Base-by-base conservation (phyloP, 2,797 vertebrate genomes). In the Otolemur crassicaudatus region DNA sequence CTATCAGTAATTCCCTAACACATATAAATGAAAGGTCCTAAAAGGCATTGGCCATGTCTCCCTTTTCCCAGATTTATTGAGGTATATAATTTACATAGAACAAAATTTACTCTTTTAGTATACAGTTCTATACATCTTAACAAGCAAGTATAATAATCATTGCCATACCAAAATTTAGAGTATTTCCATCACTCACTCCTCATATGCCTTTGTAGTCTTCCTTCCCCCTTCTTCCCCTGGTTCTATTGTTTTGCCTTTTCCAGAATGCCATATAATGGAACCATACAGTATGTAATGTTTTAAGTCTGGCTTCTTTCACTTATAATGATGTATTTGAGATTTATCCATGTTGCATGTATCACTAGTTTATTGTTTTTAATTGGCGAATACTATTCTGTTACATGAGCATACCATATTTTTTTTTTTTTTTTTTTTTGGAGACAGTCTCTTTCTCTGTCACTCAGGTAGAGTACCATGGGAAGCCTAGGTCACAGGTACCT, bases 1-100 rank as follows among this genome's bases (percentile, higher is more conserved):
- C 25, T 82, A 34, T 89, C 40, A 93, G 13, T 46, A 94, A 76
- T 91, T 93, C 56, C 22, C 11, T 31, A 90, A 69, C 34, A 95
- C 37, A 76, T 40, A 82, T 0, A 91, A 53, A 70, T 53, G 86
- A 29, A 93, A 63, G 25, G 22, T 63, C 43, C 5, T 86, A 70
- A 89, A 69, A 43, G 46, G 49, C 37, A 93, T 19, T 92, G 34
- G 19, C 13, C 13, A 95, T 85, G 67, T 49, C 17, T 82, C 17
- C 20, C 22, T 11, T 14, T 60, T 65, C 19, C 14, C 5, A 83
- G 20, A 73, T 86, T 82, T 91, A 97, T 46, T 93, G 29, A 67
- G 29, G 22, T 49, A 40, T 58, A 86, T 58, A 86, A 95, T 69
- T 72, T 91, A 86, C 53, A 85, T 60, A 89, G 27, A 91, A 40